Percentiles rank a stretch among this genome's conserved stretches.
Conservation (phyloP, 2,113 vertebrate species). For the Pyrgilauda ruficollis region DNA sequence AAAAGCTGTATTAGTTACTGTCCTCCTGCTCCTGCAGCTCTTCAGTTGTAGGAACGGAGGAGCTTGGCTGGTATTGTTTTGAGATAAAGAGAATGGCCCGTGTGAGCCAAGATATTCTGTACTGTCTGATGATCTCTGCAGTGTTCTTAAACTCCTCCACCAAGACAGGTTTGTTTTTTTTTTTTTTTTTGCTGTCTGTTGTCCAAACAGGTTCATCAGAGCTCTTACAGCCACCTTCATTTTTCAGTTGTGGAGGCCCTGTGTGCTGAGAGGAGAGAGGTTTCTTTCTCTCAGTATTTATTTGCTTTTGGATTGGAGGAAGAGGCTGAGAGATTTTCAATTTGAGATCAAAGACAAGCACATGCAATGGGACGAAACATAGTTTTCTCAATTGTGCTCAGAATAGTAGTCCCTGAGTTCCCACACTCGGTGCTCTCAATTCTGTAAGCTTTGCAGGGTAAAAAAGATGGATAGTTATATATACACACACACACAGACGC, state of each 20-base stretch:
- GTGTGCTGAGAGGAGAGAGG: not conserved
- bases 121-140: conserved; percentile 55
- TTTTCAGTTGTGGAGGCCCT: conserved; percentile 19
- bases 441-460: conserved; percentile 6
- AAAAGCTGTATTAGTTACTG: conserved; percentile 13
- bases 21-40: not conserved
- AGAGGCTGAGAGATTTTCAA: conserved; percentile 59
- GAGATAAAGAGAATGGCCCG: conserved; percentile 45
- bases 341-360: conserved; percentile 69
- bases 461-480: conserved; percentile 43
- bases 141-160: conserved; percentile 53
- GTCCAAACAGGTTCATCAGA: conserved; percentile 51
- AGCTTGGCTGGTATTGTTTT: conserved; percentile 50
- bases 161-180: conserved; percentile 45
- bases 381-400: conserved; percentile 67
- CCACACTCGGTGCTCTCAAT: conserved; percentile 31
- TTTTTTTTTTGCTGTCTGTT: conserved; percentile 29
- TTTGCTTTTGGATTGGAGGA: conserved; percentile 66
- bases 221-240: conserved; percentile 26
- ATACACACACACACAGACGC: not conserved
- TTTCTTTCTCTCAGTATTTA: conserved; percentile 61
- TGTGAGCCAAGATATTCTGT: conserved; percentile 58
- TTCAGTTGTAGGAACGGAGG: conserved; percentile 27
- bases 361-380: conserved; percentile 48
- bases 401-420: conserved; percentile 54